Base-by-base conservation (phyloP, 2,888 invertebrate species). In the Cacoxenus indagator region DNA sequence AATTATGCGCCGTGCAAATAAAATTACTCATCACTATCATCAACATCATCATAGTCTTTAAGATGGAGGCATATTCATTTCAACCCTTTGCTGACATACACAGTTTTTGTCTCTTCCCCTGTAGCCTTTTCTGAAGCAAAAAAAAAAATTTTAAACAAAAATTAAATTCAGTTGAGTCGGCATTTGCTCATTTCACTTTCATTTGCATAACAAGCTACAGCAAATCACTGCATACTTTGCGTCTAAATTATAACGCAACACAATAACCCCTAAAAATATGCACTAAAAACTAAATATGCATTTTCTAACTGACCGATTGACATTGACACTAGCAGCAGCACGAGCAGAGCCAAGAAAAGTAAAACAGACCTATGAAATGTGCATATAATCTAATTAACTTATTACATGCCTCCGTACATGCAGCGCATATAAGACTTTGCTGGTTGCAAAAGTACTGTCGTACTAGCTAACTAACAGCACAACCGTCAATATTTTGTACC, bases 311-410 rank as follows among this genome's bases (percentile, higher is more conserved):
- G 61, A 71, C 65, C 69, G 65, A 37, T 70, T 84, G 84, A 85
- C 84, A 85, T 85, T 85, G 84, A 79, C 76, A 78, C 29, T 73
- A 57, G 29, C 59, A 67, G 68, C 65, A 62, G 65, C 29, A 71
- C 62, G 64, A 65, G 66, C 46, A 48, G 68, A 29, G 61, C 67
- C 24, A 70, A 29, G 37, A 55, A 43, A 68, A 76, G 73, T 71
- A 73, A 74, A 68, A 22, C 24, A 61, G n/a, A n/a, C n/a, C n/a
- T 68, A 65, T 67, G 66, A 73, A 73, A 78, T 73, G 72, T 73
- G 68, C 61, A 65, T 76, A 69, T 81, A 81, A 81, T 81, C 80
- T 81, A 79, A 81, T 81, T 81, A 81, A 81, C 80, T 81, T 81
- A 78, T 81, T 82, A 75, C 80, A 82, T 70, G 59, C 59, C 29